Base-by-base conservation (phyloP, 2,888 invertebrate species). In the Ophion ventricosus region DNA sequence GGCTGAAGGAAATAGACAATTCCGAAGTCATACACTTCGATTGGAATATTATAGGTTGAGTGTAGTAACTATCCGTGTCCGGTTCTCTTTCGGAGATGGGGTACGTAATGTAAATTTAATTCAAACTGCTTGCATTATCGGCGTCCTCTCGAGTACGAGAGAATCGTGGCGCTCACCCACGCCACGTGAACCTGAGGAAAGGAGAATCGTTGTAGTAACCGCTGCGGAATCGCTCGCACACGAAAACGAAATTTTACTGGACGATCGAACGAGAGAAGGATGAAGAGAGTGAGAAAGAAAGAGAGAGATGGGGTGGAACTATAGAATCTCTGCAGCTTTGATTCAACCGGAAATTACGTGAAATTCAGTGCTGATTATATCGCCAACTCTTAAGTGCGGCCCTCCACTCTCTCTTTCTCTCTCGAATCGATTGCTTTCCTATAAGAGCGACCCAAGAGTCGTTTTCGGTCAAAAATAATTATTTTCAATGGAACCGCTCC, bases 311-410 rank as follows among this genome's bases (percentile, higher is more conserved):
- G 54, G 76, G 40, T 14, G 23, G 20, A 56, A 67, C 73, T 76
- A 82, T 72, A 56, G 54, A 76, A 76, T 78, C 85, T 80, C 75
- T 79, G 78, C 85, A 72, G 85, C 82, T 87, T 88, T 88, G 87
- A 89, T 87, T 88, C 86, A 87, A 86, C 84, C 88, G 88, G 87
- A 89, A 88, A 88, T 88, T 89, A 88, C 87, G 86, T 86, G 88
- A 86, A 88, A 89, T 89, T 89, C 88, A 89, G 85, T 87, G 88
- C 87, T 89, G 90, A 90, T 90, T 90, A 88, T 88, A 87, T 89
- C 89, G 86, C 80, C 77, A 79, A 85, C 86, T 85, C 83, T 80
- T 82, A 66, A 82, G 81, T 79, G 83, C 82, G 84, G 80, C 76
- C 78, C 86, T 67, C 84, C 67, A 59, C 73, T 67, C 76, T 66